A percentile compares a stretch with the other conserved stretches of the same genome.
These are phyloP conservation scores for Xestia ashworthii DNA, from an alignment of 2,888 invertebrate genomes.

Conservation along the genomic window DNA sequence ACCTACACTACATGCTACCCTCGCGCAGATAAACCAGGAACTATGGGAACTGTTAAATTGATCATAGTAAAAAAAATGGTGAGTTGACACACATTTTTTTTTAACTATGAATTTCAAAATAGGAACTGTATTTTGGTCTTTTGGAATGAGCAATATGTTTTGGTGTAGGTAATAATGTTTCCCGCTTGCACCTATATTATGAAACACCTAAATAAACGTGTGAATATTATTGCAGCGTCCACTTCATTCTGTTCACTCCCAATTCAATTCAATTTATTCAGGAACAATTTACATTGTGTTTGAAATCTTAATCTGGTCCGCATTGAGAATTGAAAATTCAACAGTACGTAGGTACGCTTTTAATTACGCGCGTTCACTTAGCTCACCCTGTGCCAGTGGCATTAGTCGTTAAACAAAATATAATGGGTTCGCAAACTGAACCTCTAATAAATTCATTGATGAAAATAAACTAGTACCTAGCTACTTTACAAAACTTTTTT, in stretches of 20 bases:
- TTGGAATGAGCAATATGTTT: neutral
- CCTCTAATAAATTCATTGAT: neutral
- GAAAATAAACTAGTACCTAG: neutral
- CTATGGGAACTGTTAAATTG: neutral
- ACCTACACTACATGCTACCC: conserved; percentile 47
- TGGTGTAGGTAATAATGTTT: neutral
- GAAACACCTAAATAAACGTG: neutral
- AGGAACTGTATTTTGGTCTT: neutral
- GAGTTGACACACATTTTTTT: no score
- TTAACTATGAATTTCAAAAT: neutral
- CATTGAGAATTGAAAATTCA: neutral
- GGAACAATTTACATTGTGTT: no score
- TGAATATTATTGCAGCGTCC: neutral
- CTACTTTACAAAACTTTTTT: neutral
- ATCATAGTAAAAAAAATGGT: neutral
- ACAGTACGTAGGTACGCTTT: neutral
- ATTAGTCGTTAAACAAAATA: no score
- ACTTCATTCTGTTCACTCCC: neutral
- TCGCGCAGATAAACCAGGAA: conserved; percentile 4
- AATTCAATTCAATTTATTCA: no score
- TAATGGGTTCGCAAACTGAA: neutral
- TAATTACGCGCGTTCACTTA: neutral
- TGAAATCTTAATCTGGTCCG: neutral
- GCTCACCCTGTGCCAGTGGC: neutral
- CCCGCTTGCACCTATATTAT: neutral